These are phyloP conservation scores for Callithrix jacchus DNA, from an alignment of 2,113 vertebrate genomes.

Conservation along the genomic window DNA sequence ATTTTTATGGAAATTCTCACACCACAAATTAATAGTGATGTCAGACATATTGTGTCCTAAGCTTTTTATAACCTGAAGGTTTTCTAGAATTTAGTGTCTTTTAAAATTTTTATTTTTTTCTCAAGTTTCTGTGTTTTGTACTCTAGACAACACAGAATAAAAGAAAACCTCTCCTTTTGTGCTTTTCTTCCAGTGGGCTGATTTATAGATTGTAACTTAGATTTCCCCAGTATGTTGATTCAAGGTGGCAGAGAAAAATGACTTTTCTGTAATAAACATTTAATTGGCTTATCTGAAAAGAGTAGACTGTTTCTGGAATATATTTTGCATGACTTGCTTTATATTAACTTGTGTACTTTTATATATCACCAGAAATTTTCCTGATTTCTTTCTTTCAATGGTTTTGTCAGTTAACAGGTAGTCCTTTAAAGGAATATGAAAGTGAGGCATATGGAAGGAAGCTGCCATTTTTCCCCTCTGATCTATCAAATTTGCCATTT, in stretches of 20 bases:
- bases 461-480: background rate
- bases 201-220: background rate
- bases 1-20: constrained; percentile 16
- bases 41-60: background rate
- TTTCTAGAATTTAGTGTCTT: background rate
- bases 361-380: background rate
- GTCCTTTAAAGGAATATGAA: background rate
- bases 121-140: background rate
- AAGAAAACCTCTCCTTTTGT: background rate
- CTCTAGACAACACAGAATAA: background rate
- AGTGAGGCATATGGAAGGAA: background rate
- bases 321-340: background rate
- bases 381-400: background rate
- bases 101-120: background rate
- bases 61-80: background rate
- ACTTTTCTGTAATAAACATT: background rate
- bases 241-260: background rate
- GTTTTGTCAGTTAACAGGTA: background rate
- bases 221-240: background rate
- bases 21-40: constrained; percentile 29
- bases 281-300: background rate
- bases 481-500: background rate
- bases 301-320: background rate
- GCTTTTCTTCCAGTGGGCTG: background rate
- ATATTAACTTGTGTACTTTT: background rate